phyloP scores from a whole-genome alignment of 2,888 invertebrate genomes.

The Apodemia duryi region DNA sequence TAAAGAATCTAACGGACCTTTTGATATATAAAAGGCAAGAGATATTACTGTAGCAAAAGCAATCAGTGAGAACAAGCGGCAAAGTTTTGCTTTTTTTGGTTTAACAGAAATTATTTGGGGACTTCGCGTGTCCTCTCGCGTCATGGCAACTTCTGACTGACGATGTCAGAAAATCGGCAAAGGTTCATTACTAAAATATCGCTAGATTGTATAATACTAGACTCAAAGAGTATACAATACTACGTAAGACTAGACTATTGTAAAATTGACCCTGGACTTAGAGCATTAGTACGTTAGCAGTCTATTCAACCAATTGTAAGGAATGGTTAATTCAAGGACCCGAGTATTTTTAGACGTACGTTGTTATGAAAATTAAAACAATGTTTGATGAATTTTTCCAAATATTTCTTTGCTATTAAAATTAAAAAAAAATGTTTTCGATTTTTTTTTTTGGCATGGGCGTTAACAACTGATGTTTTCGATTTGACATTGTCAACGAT shows the following conservation, averaged over 20 bases:
- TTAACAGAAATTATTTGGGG: conserved; percentile 48
- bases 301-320: conserved; percentile 22
- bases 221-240: too few relatives aligned
- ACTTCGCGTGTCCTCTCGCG: conserved; percentile 56
- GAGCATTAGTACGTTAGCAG: conserved; percentile 20
- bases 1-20: conserved; percentile 44
- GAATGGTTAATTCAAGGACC: conserved; percentile 25
- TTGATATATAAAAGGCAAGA: conserved; percentile 47
- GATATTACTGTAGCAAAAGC: conserved; percentile 39
- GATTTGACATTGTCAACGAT: conserved; percentile 1
- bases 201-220: conserved; percentile 22
- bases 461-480: too few relatives aligned
- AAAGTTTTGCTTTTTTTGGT: conserved; percentile 51
- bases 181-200: conserved; percentile 54
- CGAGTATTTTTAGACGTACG: conserved; percentile 11
- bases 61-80: conserved; percentile 46
- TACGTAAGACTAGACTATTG: conserved; percentile 36
- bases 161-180: conserved; percentile 41
- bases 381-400: not conserved
- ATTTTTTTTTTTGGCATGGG: too few relatives aligned
- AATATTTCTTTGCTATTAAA: not conserved
- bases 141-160: conserved; percentile 68
- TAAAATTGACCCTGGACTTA: conserved; percentile 54
- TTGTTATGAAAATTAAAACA: not conserved
- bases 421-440: not conserved